These are phyloP conservation scores for Perccottus glenii DNA, from an alignment of 2,113 vertebrate species.

Conservation along the genomic window DNA sequence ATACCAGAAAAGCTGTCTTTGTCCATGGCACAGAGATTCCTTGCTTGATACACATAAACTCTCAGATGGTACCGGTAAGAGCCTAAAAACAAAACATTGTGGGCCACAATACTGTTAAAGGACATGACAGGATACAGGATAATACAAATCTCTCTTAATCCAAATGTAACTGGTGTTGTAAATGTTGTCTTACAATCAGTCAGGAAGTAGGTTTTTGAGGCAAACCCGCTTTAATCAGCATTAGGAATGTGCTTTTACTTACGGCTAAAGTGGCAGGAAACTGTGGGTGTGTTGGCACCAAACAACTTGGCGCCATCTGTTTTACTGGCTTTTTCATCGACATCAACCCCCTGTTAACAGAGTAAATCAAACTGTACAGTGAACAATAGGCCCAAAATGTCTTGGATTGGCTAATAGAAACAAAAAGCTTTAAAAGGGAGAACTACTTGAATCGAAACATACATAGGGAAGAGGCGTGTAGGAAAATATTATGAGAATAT, in stretches of 20 bases:
- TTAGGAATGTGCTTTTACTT: slow-evolving; percentile 68
- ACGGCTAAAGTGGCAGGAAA: slow-evolving; percentile 94
- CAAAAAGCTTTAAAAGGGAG: slow-evolving; percentile 1
- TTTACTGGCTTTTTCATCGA: slow-evolving; percentile 84
- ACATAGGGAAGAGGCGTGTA: slow-evolving; percentile 23
- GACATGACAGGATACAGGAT: not conserved
- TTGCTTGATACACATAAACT: slow-evolving; percentile 94
- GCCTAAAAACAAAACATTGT: slow-evolving; percentile 72
- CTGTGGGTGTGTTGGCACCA: slow-evolving; percentile 93
- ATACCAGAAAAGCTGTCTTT: slow-evolving; percentile 99
- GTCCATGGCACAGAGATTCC: slow-evolving; percentile 92
- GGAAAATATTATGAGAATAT: slow-evolving; percentile 45
- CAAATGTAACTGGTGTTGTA: not conserved
- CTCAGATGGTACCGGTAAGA: slow-evolving; percentile 90
- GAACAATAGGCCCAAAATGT: not conserved
- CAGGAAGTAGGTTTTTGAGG: slow-evolving; percentile 35
- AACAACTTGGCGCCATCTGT: slow-evolving; percentile 84
- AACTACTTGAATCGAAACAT: slow-evolving; percentile 21
- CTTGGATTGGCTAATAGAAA: not conserved
- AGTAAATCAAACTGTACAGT: slow-evolving; percentile 20
- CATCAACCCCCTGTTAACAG: slow-evolving; percentile 85
- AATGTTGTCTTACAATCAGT: slow-evolving; percentile 19
- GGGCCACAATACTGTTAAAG: slow-evolving; percentile 9
- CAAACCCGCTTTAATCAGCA: slow-evolving; percentile 49
- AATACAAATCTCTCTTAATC: not conserved